Conservation (phyloP, 2,888 invertebrate genomes). For the Parnassius smintheus region DNA sequence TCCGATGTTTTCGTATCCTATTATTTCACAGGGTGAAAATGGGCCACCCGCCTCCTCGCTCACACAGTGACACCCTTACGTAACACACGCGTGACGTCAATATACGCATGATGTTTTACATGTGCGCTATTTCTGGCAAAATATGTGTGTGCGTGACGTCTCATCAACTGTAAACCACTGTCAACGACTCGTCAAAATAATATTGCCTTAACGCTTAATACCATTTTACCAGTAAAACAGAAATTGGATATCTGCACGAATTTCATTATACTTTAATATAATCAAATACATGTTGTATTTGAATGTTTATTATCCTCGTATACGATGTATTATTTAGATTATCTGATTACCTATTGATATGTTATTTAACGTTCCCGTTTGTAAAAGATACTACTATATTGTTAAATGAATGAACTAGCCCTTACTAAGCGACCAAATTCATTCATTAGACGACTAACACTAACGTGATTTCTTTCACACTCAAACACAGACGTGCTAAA, state of each 20-base stretch:
- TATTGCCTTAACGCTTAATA: conserved; percentile 71
- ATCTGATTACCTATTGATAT: no score
- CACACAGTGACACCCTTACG: conserved; percentile 55
- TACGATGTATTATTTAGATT: not conserved
- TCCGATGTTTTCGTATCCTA: conserved; percentile 81
- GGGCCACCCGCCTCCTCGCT: conserved; percentile 73
- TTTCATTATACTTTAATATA: conserved; percentile 51
- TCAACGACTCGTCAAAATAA: conserved; percentile 80
- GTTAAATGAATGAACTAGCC: no score
- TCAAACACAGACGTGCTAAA: no score
- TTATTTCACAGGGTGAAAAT: conserved; percentile 81
- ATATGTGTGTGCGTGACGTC: conserved; percentile 60
- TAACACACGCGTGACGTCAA: conserved; percentile 46
- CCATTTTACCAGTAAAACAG: conserved; percentile 59
- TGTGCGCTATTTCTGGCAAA: conserved; percentile 47
- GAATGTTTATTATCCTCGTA: not conserved
- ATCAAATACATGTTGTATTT: conserved; percentile 9
- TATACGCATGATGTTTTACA: conserved; percentile 40
- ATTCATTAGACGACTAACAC: no score
- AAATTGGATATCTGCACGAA: conserved; percentile 67
- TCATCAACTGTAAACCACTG: conserved; percentile 78
- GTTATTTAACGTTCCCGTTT: no score
- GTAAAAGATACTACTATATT: no score
- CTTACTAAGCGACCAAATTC: no score
- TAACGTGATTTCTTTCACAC: no score